Evolutionary conservation across 2,888 invertebrate species (phyloP).

Genomic region (Augiades crinisus): DNA sequence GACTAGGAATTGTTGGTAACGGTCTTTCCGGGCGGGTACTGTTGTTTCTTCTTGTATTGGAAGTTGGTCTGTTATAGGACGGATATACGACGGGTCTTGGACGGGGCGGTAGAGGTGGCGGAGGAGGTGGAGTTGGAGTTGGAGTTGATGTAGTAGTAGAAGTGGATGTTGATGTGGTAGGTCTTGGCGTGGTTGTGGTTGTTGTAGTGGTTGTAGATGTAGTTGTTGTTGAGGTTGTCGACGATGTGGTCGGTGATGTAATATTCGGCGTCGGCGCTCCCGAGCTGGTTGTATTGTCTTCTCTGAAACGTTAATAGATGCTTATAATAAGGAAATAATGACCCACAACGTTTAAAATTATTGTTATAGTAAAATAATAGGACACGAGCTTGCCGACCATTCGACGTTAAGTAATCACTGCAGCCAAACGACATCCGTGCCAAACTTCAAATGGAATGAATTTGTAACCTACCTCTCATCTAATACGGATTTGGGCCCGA

Average conservation of each 20-base stretch:
- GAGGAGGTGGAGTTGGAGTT: too few relatives aligned
- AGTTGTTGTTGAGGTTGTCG: conserved; percentile 31
- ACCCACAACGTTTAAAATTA: too few relatives aligned
- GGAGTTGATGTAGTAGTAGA: conserved; percentile 36
- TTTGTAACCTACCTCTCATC: too few relatives aligned
- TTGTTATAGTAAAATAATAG: too few relatives aligned
- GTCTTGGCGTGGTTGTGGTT: conserved; percentile 33
- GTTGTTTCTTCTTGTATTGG: conserved; percentile 36
- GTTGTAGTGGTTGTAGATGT: conserved; percentile 36
- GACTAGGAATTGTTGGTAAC: background rate
- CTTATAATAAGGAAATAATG: too few relatives aligned
- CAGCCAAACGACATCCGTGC: too few relatives aligned
- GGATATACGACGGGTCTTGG: conserved; percentile 40
- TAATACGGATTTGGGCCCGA: too few relatives aligned
- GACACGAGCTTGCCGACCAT: too few relatives aligned
- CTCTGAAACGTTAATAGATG: conserved; percentile 41
- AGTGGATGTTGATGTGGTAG: conserved; percentile 37
- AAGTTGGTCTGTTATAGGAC: conserved; percentile 31
- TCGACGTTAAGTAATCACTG: too few relatives aligned
- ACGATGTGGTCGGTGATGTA: conserved; percentile 15
- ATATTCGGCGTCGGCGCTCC: conserved; percentile 24
- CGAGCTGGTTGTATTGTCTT: conserved; percentile 45
- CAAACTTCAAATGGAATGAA: too few relatives aligned
- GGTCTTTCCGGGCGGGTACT: conserved; percentile 34
- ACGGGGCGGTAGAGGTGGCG: conserved; percentile 32